These are phyloP conservation scores for Acanthornis magna DNA, from an alignment of 2,797 vertebrate genomes.

Conservation along the genomic window DNA sequence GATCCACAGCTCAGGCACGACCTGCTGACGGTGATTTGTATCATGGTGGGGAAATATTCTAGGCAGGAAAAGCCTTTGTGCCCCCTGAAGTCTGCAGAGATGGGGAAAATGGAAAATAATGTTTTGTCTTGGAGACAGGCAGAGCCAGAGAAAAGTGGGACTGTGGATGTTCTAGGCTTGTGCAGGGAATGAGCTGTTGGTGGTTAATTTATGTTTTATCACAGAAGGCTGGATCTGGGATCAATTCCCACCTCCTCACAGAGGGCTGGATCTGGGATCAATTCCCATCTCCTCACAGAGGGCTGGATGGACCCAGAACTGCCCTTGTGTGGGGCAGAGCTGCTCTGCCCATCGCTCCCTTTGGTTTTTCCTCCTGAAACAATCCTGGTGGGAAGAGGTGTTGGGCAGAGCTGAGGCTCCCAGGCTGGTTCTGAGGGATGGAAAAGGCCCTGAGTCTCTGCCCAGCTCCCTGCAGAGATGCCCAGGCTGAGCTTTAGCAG, in stretches of 20 bases:
- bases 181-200: background rate
- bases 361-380: background rate
- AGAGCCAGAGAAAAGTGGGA: background rate
- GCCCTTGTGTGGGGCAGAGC: background rate
- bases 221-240: background rate
- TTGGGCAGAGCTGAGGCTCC: background rate
- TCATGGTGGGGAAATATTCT: background rate
- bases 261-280: background rate
- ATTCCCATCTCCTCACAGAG: background rate
- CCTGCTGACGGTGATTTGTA: background rate
- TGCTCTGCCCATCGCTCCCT: background rate
- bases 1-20: background rate
- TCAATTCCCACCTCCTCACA: too few species aligned
- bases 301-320: background rate
- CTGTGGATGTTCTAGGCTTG: background rate
- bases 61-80: background rate
- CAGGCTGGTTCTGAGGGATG: background rate
- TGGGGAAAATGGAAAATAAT: background rate
- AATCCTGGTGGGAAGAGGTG: background rate
- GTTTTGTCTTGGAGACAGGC: accelerated
- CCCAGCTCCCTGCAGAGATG: background rate
- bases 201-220: background rate
- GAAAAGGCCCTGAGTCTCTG: background rate
- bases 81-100: background rate
- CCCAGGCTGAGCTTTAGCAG: background rate